Percentiles rank a stretch among this genome's conserved stretches.
Evolutionary conservation across 2,888 invertebrate genomes (phyloP).

Genomic region (Drosophila infuscata): DNA sequence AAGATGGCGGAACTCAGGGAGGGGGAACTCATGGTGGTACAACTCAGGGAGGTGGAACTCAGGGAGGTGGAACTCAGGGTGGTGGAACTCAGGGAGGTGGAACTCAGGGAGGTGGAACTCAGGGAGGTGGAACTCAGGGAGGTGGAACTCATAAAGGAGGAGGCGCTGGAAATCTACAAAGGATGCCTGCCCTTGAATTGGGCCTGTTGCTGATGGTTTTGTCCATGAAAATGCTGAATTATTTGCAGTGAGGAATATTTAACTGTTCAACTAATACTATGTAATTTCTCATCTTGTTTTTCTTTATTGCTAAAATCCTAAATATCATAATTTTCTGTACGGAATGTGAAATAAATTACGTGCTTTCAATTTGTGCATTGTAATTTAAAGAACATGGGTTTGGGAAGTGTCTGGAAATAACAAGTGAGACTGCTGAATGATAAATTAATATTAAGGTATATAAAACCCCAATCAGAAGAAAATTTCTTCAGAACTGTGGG

Average conservation of each 20-base stretch:
- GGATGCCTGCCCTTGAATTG: slow-evolving; percentile 5
- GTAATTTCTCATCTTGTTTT: background rate
- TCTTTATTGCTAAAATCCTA: background rate
- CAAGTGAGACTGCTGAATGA: background rate
- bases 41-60: no score
- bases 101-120: background rate
- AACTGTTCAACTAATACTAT: background rate
- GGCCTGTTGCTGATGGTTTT: background rate
- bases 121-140: background rate
- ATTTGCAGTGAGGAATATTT: background rate
- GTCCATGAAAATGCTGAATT: slow-evolving; percentile 7
- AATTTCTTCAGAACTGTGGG: background rate
- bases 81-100: background rate
- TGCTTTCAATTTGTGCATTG: background rate
- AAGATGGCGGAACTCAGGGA: background rate
- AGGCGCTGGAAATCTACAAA: slow-evolving; percentile 11
- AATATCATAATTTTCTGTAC: slow-evolving; percentile 4
- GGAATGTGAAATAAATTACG: slow-evolving; percentile 26
- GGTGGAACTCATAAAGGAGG: background rate
- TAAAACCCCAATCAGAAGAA: background rate
- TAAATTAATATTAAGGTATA: background rate
- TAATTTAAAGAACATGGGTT: background rate
- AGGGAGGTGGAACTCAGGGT: no score
- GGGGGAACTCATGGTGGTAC: no score
- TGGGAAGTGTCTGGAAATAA: background rate